Percentiles rank a stretch among this genome's conserved stretches.
Conservation (phyloP, 2,113 vertebrate genomes). For the Leucoraja erinaceus region DNA sequence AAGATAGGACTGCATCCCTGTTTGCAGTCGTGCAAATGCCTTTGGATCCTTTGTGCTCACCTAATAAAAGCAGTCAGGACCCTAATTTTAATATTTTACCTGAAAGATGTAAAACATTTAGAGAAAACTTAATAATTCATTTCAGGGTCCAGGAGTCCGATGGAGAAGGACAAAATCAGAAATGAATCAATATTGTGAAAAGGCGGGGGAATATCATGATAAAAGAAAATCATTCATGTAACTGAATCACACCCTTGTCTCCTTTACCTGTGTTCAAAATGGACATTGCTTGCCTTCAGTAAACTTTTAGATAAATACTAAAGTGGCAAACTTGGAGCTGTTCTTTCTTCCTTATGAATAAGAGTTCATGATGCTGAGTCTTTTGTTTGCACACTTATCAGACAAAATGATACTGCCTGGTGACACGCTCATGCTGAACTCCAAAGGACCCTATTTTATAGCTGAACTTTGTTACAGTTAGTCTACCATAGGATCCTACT, state of each 20-base stretch:
- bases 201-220: neutral
- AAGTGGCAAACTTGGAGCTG: neutral
- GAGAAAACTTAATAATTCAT: neutral
- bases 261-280: neutral
- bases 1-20: no score
- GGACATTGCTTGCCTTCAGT: neutral
- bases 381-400: neutral
- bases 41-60: no score
- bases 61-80: no score
- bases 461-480: neutral
- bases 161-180: neutral
- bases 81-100: no score
- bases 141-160: neutral
- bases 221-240: neutral
- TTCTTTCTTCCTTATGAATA: neutral
- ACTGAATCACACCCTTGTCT: neutral
- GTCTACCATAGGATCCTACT: no score
- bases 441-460: neutral
- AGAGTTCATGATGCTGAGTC: neutral
- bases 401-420: neutral
- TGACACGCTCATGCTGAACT: neutral
- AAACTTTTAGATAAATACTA: neutral
- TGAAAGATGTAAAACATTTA: neutral
- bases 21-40: no score
- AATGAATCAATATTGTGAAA: neutral